Evolutionary conservation across 2,113 vertebrate genomes (phyloP), one percentile per base, ranked within the genome.

Genomic region (Dinomys branickii): DNA sequence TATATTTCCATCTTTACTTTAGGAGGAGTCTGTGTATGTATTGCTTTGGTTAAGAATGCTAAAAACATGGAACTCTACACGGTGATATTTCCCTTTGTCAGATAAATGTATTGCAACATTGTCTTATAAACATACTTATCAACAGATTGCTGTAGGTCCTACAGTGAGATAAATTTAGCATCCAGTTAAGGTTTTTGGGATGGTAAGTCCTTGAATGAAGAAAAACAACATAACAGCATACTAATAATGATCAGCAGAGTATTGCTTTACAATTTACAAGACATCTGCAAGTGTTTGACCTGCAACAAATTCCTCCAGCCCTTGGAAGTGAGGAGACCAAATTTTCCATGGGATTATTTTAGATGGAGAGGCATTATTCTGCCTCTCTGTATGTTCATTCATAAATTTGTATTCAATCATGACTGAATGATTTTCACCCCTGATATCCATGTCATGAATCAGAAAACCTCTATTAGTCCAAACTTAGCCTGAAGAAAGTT

Each of bases 1-100:
- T 97, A 94, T 83, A 90, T 97, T 98, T 97, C 94, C 88, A 77
- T 98, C 92, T 4, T 56, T 97, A 94, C 71, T 97, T 86, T 96
- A 97, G 95, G 95, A 88, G 96, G 84, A 97, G 56, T 92, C 85
- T 61, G 19, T 94, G 94, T 75, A 94, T 56, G 96, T 98, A 96
- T 96, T 94, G 94, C 73, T 97, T 96, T 95, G 65, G 92, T 77
- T 85, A 97, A 98, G 97, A 96, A 96, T 95, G 94, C 78, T 91
- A 92, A 96, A 95, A 88, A 1, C 44, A 73, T 93, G 80, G 81
- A 85, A 84, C 28, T 96, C 73, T 92, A 80, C 56, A 47, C 82
- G 95, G 63, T 89, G 94, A 81, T 97, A 89, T 97, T 98, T 98
- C 97, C 96, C 80, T 97, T 97, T 24, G 52, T 96, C 92, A 81